A percentile compares a stretch with the other conserved stretches of the same genome.
Evolutionary conservation across 2,888 invertebrate genomes (phyloP).

Genomic region (Metallyticus violacea): DNA sequence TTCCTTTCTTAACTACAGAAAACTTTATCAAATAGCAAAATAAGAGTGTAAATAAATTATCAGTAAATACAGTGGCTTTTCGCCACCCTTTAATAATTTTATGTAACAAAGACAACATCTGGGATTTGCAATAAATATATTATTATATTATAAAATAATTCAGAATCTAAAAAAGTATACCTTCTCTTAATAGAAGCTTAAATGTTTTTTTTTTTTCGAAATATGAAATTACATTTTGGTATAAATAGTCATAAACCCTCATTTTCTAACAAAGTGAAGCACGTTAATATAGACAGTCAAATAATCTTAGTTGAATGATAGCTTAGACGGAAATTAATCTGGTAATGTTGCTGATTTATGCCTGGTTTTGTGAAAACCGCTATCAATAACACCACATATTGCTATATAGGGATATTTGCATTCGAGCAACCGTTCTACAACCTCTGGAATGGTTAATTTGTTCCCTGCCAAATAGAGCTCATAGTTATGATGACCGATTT

Average conservation of each 20-base stretch:
- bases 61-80: too few species aligned
- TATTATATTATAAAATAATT: too few species aligned
- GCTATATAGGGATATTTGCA: background rate
- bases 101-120: too few species aligned
- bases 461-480: background rate
- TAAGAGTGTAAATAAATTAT: too few species aligned
- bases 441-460: background rate
- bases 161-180: too few species aligned
- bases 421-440: background rate
- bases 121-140: too few species aligned
- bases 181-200: too few species aligned
- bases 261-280: background rate
- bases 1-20: too few species aligned
- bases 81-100: too few species aligned
- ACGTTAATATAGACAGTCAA: background rate
- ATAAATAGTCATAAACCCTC: background rate
- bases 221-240: too few species aligned
- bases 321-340: background rate
- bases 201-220: too few species aligned
- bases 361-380: background rate
- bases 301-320: background rate
- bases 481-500: background rate
- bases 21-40: too few species aligned
- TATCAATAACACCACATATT: background rate
- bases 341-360: background rate